Evolutionary conservation across 2,888 invertebrate species (phyloP).

Genomic region (Venusia cambrica): DNA sequence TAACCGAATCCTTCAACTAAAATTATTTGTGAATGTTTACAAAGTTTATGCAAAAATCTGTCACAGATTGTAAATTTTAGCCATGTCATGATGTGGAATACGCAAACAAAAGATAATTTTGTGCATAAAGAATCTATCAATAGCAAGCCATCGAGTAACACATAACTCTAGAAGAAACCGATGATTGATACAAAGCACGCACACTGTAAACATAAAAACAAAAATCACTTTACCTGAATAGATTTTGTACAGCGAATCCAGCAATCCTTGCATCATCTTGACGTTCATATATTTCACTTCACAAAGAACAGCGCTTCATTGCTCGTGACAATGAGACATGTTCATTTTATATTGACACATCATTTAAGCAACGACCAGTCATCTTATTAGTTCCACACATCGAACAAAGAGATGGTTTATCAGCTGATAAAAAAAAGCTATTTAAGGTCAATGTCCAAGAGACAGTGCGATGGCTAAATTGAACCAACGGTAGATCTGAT

Average conservation of each 20-base stretch:
- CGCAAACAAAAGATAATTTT: no score
- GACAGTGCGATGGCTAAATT: slow-evolving; percentile 71
- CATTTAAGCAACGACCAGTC: slow-evolving; percentile 40
- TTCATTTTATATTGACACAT: slow-evolving; percentile 41
- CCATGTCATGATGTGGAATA: no score
- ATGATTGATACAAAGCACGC: slow-evolving; percentile 7
- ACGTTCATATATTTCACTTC: slow-evolving; percentile 39
- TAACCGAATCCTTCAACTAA: no score
- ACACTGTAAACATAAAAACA: slow-evolving; percentile 5
- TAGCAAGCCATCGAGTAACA: no score
- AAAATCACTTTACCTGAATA: slow-evolving; percentile 60
- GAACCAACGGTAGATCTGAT: slow-evolving; percentile 71
- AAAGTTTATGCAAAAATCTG: no score
- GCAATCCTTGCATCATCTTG: slow-evolving; percentile 77
- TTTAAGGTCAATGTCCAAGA: slow-evolving; percentile 59
- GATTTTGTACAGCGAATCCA: slow-evolving; percentile 72
- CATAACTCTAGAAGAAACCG: no score
- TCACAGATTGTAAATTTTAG: no score
- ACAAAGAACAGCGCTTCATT: slow-evolving; percentile 49
- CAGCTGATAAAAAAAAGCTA: slow-evolving; percentile 28
- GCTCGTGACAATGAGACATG: slow-evolving; percentile 54
- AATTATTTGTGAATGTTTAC: no score
- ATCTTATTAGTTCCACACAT: slow-evolving; percentile 43
- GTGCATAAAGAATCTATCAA: no score
- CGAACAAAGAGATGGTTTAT: slow-evolving; percentile 37